Evolutionary conservation across 2,888 invertebrate genomes (phyloP).

Genomic region (Sepiola atlantica): DNA sequence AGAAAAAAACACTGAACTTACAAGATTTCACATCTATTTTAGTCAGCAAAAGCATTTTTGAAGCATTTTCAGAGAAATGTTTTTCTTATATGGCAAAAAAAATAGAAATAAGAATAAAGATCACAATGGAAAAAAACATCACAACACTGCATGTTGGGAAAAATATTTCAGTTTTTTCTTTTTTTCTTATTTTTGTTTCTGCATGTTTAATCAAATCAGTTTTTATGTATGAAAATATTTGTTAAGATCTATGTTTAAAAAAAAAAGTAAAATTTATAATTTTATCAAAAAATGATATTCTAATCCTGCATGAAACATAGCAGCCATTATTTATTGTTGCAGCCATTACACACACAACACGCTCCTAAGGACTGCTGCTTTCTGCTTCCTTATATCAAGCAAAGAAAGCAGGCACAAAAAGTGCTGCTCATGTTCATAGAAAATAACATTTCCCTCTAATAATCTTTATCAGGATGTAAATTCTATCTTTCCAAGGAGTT

Average conservation of each 20-base stretch:
- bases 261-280: not conserved
- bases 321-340: not conserved
- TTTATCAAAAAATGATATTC: not conserved
- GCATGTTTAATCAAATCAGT: not conserved
- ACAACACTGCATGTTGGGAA: not conserved
- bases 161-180: not conserved
- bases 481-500: not conserved
- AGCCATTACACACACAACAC: not conserved
- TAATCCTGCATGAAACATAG: not conserved
- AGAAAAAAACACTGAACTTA: not conserved
- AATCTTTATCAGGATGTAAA: not conserved
- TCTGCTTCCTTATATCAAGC: not conserved
- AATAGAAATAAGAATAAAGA: not conserved
- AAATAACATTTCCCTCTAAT: not conserved
- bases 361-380: not conserved
- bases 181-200: not conserved
- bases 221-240: not conserved
- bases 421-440: not conserved
- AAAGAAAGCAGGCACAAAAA: not conserved
- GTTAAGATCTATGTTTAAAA: not conserved
- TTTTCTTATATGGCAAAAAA: not conserved
- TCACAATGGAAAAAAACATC: not conserved
- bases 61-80: not conserved
- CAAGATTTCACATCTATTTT: not conserved
- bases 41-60: not conserved